Evolutionary conservation across 2,888 invertebrate genomes (phyloP), one percentile per base, ranked within the genome.

Genomic region (Dicycla oo): DNA sequence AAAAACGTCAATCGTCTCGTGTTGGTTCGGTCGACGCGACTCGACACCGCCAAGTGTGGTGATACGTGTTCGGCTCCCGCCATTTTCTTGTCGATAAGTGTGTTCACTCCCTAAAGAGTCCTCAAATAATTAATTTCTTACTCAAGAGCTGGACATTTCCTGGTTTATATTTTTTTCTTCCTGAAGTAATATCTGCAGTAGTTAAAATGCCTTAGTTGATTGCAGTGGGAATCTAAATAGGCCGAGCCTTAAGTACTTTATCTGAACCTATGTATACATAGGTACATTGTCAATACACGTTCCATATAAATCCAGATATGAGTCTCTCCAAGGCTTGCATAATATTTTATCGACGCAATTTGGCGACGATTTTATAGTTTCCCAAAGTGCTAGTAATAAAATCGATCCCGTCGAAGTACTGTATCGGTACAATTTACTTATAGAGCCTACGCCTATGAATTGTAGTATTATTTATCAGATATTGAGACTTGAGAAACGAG

Each of bases 311-410:
- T 60, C 30, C 45, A 58, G 61, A 63, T 61, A 56, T 58, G 53
- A 11, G 20, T 43, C 38, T 43, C 57, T 61, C 38, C 26, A 43
- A 61, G 62, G 49, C 45, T 49, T 43, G 56, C 47, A 69, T 75
- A 63, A 80, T 76, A 76, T 83, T 81, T 81, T 83, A 81, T 80
- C 34, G 61, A 8, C 38, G 58, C 53, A 68, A 69, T 83, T 75
- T 65, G 23, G 58, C 71, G 58, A 62, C 69, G 58, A 71, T 62
- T 81, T 81, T 80, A 81, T 83, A 70, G 69, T 80, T 69, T 58
- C 53, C 69, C 40, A 34, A 75, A 83, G 67, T 54, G 63, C 60
- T 53, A 45, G 64, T 51, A 70, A 34, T 83, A 81, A 81, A 83
- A 73, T 80, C 56, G 62, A 75, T 73, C 67, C 47, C 45, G 11